Evolutionary conservation across 2,113 vertebrate genomes (phyloP).

Genomic region (Brachypodius melanocephalos): DNA sequence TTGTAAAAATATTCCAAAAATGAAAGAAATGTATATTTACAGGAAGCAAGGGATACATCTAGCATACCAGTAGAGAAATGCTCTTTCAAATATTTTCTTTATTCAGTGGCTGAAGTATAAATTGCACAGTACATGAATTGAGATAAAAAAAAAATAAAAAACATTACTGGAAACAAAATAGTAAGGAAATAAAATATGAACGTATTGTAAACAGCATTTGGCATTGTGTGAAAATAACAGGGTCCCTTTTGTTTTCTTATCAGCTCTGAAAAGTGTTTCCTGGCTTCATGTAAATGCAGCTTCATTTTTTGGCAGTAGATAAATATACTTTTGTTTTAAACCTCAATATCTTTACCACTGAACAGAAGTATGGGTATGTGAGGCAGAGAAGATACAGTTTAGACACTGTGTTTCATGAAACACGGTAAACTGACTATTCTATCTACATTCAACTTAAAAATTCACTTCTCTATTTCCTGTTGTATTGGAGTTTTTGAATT

Average conservation of each 20-base stretch:
- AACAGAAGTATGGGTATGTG: neutral
- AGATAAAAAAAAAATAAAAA: slow-evolving; percentile 1
- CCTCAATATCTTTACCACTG: neutral
- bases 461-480: neutral
- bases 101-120: neutral
- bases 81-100: neutral
- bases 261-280: neutral
- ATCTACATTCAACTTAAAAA: neutral
- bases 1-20: slow-evolving; percentile 22
- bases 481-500: neutral
- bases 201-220: neutral
- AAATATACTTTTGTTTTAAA: neutral
- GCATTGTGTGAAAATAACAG: neutral
- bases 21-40: neutral
- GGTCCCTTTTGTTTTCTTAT: neutral
- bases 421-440: neutral
- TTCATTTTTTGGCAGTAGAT: neutral
- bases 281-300: neutral
- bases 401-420: neutral
- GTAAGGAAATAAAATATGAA: neutral
- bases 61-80: neutral
- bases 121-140: neutral
- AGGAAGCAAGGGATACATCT: neutral
- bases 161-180: neutral
- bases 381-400: neutral